Evolutionary conservation across 37 sponge, comb jelly and placozoan genomes (phyloP).

Genomic region (Cliona cf. orientalis): DNA sequence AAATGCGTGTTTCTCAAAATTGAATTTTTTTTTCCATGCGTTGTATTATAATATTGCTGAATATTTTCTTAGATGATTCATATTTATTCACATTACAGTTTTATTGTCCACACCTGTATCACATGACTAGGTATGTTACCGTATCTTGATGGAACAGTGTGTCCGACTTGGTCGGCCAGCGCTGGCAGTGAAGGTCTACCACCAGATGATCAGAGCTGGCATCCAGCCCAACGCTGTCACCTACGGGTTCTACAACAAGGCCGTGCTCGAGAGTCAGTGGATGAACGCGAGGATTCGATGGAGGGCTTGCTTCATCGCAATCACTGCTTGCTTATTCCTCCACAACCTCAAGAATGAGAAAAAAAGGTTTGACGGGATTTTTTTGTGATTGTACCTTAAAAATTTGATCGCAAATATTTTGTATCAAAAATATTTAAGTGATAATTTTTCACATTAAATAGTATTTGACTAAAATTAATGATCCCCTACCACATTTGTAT

Average conservation of each 20-base stretch:
- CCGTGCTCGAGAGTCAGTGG: constrained; percentile 53
- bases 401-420: too few species aligned
- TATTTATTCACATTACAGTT: neutral
- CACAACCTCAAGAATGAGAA: neutral
- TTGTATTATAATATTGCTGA: too few species aligned
- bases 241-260: constrained; percentile 89
- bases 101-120: too few species aligned
- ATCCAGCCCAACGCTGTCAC: constrained; percentile 90
- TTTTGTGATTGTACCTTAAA: too few species aligned
- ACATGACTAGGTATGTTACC: constrained; percentile 80
- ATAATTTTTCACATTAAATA: too few species aligned
- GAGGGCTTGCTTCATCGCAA: constrained; percentile 60
- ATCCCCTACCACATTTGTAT: too few species aligned
- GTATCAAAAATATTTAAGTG: too few species aligned
- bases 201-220: constrained; percentile 73
- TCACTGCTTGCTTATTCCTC: constrained; percentile 64
- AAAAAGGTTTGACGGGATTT: too few species aligned
- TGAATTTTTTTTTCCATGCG: too few species aligned
- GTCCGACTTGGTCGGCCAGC: constrained; percentile 61
- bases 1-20: too few species aligned
- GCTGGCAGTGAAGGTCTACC: constrained; percentile 78
- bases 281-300: constrained; percentile 59
- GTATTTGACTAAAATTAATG: too few species aligned
- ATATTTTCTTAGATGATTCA: neutral
- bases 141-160: constrained; percentile 87